phyloP scores from a whole-genome alignment of 2,113 vertebrate genomes.

The Sebastes schlegelii region DNA sequence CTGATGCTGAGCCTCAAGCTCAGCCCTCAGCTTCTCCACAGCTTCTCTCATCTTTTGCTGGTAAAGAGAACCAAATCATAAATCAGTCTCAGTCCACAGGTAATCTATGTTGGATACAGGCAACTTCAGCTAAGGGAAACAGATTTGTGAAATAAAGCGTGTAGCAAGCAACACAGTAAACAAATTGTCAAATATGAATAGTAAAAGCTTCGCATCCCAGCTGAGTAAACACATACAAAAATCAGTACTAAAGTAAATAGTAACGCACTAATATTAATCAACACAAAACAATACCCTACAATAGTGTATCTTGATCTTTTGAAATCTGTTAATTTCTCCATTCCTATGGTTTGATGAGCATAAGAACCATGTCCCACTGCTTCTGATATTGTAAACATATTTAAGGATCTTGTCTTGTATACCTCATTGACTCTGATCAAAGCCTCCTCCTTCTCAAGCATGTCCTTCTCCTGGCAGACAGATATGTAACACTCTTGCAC shows the following conservation, averaged over 20 bases:
- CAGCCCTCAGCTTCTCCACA: constrained; percentile 81
- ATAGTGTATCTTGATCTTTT: background rate
- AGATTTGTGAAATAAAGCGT: background rate
- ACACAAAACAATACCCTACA: background rate
- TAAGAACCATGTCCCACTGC: background rate
- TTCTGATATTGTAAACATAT: background rate
- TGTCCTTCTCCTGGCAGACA: constrained; percentile 92
- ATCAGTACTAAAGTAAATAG: background rate
- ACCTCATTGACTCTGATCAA: constrained; percentile 86
- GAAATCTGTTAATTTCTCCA: background rate
- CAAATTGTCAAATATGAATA: background rate
- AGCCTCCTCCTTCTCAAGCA: constrained; percentile 84
- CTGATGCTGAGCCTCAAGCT: constrained; percentile 85
- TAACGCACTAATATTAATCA: background rate
- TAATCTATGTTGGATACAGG: background rate
- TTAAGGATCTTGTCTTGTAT: constrained; percentile 2
- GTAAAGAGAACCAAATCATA: constrained; percentile 11
- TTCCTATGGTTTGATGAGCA: background rate
- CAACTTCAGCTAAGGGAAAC: background rate
- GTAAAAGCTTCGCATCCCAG: background rate
- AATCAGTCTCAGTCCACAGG: background rate
- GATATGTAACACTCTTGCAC: constrained; percentile 95
- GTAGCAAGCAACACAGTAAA: background rate
- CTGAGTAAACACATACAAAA: background rate
- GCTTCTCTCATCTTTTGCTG: constrained; percentile 82